Conservation (phyloP, 1,140 invertebrate species). For the Bombus huntii region DNA sequence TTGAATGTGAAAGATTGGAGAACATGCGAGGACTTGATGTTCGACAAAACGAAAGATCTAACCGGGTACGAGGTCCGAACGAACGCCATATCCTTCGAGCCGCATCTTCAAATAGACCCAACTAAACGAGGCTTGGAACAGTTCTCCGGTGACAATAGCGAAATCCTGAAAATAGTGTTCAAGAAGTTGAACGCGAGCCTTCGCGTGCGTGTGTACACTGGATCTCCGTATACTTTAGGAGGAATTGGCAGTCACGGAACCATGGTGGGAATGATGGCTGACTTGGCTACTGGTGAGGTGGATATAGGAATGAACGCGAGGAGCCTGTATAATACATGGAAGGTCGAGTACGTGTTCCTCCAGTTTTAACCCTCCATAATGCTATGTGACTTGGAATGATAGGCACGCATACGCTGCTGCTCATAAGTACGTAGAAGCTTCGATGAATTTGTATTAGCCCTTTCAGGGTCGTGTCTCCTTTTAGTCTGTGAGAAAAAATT, state of each 20-base stretch:
- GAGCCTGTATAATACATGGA: slow-evolving; percentile 36
- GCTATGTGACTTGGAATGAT: not conserved
- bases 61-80: slow-evolving; percentile 49
- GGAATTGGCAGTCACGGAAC: slow-evolving; percentile 37
- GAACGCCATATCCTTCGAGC: slow-evolving; percentile 39
- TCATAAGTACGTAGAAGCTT: not conserved
- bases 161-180: slow-evolving; percentile 52
- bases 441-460: no score
- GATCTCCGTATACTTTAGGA: slow-evolving; percentile 33
- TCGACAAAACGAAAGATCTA: slow-evolving; percentile 48
- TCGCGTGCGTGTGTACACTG: slow-evolving; percentile 1
- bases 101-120: slow-evolving; percentile 18
- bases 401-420: not conserved
- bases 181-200: slow-evolving; percentile 33
- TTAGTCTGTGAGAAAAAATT: no score
- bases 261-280: slow-evolving; percentile 42
- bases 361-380: not conserved
- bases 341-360: slow-evolving; percentile 20
- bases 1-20: not conserved
- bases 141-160: slow-evolving; percentile 54
- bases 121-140: not conserved
- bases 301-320: slow-evolving; percentile 62
- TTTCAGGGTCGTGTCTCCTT: no score
- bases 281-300: slow-evolving; percentile 35
- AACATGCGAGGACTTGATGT: slow-evolving; percentile 44